Conservation (phyloP, 2,113 vertebrate genomes). For the Suncus etruscus region DNA sequence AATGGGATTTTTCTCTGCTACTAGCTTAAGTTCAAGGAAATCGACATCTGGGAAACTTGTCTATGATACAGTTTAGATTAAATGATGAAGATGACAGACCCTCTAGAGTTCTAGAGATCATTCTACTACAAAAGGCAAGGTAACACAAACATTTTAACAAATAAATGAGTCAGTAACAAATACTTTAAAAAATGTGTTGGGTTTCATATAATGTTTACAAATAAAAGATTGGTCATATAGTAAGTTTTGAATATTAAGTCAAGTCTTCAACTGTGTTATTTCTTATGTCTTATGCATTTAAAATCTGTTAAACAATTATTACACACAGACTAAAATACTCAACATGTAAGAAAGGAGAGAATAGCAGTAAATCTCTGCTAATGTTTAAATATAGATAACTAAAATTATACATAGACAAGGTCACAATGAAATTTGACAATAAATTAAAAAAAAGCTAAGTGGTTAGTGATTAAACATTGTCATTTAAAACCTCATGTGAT, state of each 20-base stretch:
- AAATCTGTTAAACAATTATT: background rate
- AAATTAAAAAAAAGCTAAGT: constrained; percentile 51
- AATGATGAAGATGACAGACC: constrained; percentile 58
- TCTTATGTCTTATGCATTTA: constrained; percentile 7
- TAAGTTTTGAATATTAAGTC: background rate
- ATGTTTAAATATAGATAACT: constrained; percentile 43
- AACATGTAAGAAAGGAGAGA: background rate
- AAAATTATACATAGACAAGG: constrained; percentile 49
- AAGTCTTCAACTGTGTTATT: background rate
- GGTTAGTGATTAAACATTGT: constrained; percentile 82
- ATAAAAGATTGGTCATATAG: constrained; percentile 54
- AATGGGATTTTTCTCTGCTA: constrained; percentile 38
- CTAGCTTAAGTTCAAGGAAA: constrained; percentile 61
- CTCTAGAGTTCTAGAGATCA: constrained; percentile 68
- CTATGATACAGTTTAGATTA: constrained; percentile 67
- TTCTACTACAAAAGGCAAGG: constrained; percentile 70
- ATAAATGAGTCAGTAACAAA: constrained; percentile 44
- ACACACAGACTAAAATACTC: constrained; percentile 42
- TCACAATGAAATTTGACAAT: constrained; percentile 53
- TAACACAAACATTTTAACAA: constrained; percentile 57
- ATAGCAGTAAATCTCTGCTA: constrained; percentile 23
- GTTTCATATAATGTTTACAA: constrained; percentile 17
- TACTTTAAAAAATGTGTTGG: constrained; percentile 58
- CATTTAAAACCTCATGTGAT: constrained; percentile 76
- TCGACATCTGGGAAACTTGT: constrained; percentile 62